phyloP scores from a whole-genome alignment of 2,797 vertebrate species.

The Anableps anableps region DNA sequence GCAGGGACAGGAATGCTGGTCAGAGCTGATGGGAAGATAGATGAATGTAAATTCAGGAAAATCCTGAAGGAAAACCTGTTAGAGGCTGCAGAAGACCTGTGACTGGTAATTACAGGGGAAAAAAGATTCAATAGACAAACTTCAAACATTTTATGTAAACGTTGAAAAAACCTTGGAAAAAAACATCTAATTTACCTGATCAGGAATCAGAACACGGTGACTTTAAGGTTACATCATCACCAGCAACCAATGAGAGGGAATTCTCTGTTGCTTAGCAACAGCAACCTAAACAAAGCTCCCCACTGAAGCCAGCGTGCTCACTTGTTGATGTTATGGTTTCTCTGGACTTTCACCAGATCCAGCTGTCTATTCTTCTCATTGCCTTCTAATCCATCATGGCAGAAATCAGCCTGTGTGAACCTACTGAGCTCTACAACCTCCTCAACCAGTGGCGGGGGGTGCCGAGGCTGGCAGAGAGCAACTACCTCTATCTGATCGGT shows the following conservation, averaged over 20 bases:
- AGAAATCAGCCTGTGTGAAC: constrained; percentile 77
- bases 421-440: constrained; percentile 85
- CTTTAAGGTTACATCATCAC: constrained; percentile 42
- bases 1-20: not conserved
- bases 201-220: constrained; percentile 2
- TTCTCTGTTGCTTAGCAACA: constrained; percentile 42
- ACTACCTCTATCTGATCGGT: constrained; percentile 89
- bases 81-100: too few species aligned
- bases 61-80: not conserved
- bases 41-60: too few species aligned
- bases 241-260: constrained; percentile 34
- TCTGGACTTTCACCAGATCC: not conserved
- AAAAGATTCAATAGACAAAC: not conserved
- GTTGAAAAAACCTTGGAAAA: not conserved
- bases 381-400: constrained; percentile 67
- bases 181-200: not conserved
- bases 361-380: not conserved
- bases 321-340: not conserved
- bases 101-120: too few species aligned
- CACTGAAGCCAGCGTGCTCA: not conserved
- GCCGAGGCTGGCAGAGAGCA: constrained; percentile 83
- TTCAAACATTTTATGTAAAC: not conserved
- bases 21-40: not conserved
- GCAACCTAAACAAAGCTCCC: constrained; percentile 14
- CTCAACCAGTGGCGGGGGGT: constrained; percentile 79